Evolutionary conservation across 1,140 invertebrate species (phyloP).

Genomic region (Drosophila athabasca): DNA sequence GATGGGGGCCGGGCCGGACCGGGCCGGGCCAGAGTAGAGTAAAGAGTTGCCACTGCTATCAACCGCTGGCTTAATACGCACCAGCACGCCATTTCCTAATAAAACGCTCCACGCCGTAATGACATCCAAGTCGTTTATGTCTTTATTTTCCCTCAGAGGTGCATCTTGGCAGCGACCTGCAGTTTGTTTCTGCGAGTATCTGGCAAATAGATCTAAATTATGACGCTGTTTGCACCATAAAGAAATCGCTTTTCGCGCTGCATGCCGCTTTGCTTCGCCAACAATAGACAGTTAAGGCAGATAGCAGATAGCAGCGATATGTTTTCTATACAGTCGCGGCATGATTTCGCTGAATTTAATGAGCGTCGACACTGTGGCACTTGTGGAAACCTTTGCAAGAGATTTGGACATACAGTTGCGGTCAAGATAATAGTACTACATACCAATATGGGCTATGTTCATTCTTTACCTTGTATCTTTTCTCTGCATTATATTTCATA

Average conservation of each 20-base stretch:
- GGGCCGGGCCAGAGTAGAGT: neutral
- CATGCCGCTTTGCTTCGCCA: slow-evolving; percentile 48
- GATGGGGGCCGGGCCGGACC: neutral
- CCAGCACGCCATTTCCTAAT: slow-evolving; percentile 72
- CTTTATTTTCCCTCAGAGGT: slow-evolving; percentile 59
- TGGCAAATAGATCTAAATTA: slow-evolving; percentile 81
- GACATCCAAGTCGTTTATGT: slow-evolving; percentile 62
- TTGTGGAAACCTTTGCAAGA: too few relatives aligned
- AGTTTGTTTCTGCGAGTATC: slow-evolving; percentile 66
- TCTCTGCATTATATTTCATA: too few relatives aligned
- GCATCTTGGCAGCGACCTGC: slow-evolving; percentile 29
- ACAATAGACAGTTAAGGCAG: slow-evolving; percentile 76
- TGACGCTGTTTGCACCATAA: slow-evolving; percentile 78
- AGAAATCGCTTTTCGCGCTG: slow-evolving; percentile 70
- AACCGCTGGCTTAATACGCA: slow-evolving; percentile 65
- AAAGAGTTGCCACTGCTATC: slow-evolving; percentile 19
- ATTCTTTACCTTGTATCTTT: too few relatives aligned
- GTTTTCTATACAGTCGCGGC: slow-evolving; percentile 59
- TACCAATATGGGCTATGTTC: too few relatives aligned
- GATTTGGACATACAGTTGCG: too few relatives aligned
- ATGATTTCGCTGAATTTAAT: slow-evolving; percentile 71
- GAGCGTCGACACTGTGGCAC: slow-evolving; percentile 31
- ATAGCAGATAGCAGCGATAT: slow-evolving; percentile 57
- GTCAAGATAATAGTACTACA: too few relatives aligned
- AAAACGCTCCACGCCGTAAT: slow-evolving; percentile 65